These are phyloP conservation scores for Chamaedrilus cognettii DNA, from an alignment of 2,888 invertebrate genomes.

Conservation along the genomic window DNA sequence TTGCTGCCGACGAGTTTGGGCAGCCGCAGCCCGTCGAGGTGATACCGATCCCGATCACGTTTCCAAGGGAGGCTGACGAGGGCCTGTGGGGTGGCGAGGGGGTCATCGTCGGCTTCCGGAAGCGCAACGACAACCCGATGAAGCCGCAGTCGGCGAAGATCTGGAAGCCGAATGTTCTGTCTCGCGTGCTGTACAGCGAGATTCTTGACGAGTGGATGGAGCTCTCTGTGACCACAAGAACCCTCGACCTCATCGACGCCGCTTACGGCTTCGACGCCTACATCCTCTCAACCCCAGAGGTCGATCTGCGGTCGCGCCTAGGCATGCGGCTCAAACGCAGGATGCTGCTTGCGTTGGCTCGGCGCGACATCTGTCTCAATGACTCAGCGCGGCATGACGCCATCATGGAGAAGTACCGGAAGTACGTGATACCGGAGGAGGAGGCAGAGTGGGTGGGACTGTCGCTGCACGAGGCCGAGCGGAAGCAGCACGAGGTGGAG, in stretches of 20 bases:
- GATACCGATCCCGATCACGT: conserved; percentile 70
- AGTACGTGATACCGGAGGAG: conserved; percentile 74
- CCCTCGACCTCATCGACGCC: conserved; percentile 82
- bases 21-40: conserved; percentile 41
- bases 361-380: conserved; percentile 67
- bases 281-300: conserved; percentile 86
- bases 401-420: conserved; percentile 76
- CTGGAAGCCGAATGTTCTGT: conserved; percentile 82
- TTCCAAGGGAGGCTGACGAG: conserved; percentile 76
- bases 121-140: conserved; percentile 48
- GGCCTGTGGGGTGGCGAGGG: conserved; percentile 98
- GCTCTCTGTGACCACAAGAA: conserved; percentile 80
- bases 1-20: conserved; percentile 32
- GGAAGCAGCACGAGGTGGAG: conserved; percentile 31
- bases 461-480: conserved; percentile 32
- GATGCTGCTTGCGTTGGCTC: conserved; percentile 70
- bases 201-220: conserved; percentile 82
- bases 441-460: conserved; percentile 37
- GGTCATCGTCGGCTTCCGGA: conserved; percentile 83
- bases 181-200: conserved; percentile 85
- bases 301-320: conserved; percentile 84
- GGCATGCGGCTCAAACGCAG: conserved; percentile 84
- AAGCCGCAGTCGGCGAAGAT: conserved; percentile 62
- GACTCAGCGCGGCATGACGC: conserved; percentile 71
- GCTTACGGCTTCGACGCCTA: conserved; percentile 94